phyloP scores from a whole-genome alignment of 2,113 vertebrate genomes.

The Psittacula cyanocephala region DNA sequence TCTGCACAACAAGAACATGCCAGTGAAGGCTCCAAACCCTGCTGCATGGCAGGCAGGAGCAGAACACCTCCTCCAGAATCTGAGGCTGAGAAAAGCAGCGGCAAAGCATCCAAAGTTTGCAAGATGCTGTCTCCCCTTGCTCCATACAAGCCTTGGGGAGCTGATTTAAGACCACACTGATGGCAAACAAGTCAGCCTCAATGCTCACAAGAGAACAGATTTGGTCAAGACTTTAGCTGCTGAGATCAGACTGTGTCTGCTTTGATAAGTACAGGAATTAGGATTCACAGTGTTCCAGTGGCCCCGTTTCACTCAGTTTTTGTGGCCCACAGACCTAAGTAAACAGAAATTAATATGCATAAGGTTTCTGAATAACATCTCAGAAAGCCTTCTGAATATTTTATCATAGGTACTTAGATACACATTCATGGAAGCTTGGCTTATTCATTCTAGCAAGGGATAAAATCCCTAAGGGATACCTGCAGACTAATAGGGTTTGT shows the following conservation, averaged over 20 bases:
- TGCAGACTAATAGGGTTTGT: conserved; percentile 46
- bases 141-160: neutral
- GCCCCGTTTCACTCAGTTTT: neutral
- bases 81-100: neutral
- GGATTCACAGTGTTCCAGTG: neutral
- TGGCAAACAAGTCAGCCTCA: neutral
- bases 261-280: neutral
- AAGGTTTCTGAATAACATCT: neutral
- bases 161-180: neutral
- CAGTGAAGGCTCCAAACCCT: neutral
- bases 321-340: neutral
- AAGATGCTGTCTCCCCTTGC: neutral
- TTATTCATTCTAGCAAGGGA: neutral
- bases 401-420: neutral
- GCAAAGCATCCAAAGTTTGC: neutral
- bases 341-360: neutral
- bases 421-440: neutral
- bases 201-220: neutral
- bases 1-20: neutral
- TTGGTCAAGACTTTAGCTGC: neutral
- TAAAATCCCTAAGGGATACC: conserved; percentile 24
- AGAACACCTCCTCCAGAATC: neutral
- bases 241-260: neutral
- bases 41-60: neutral
- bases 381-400: conserved; percentile 34